A percentile compares a stretch with the other conserved stretches of the same genome.
These are phyloP conservation scores for Agrochola macilenta DNA, from an alignment of 2,888 invertebrate genomes.

Conservation along the genomic window DNA sequence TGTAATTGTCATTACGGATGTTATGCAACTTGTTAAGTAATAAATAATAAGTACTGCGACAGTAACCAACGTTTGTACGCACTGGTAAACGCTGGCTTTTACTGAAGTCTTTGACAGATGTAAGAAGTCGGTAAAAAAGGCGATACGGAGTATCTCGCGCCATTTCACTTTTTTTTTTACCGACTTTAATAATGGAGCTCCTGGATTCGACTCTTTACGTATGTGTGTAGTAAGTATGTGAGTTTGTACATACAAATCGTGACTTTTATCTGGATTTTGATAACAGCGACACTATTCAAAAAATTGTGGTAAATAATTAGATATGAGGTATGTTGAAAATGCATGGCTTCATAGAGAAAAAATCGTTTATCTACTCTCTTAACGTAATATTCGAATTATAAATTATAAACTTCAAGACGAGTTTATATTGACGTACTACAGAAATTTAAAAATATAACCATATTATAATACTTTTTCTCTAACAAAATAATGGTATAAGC, in stretches of 20 bases:
- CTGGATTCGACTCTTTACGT: not conserved
- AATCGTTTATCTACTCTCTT: too few species aligned
- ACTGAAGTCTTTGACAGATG: too few species aligned
- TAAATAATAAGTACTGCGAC: not conserved
- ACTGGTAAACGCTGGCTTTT: too few species aligned
- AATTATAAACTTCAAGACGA: too few species aligned
- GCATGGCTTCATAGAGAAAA: not conserved
- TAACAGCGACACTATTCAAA: not conserved
- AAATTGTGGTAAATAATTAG: not conserved
- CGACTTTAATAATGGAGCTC: not conserved
- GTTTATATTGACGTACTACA: too few species aligned
- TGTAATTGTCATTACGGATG: slow-evolving; percentile 8
- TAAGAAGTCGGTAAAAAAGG: not conserved
- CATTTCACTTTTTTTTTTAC: not conserved
- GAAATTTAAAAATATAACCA: too few species aligned
- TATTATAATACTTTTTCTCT: too few species aligned
- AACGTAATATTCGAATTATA: too few species aligned
- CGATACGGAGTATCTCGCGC: not conserved
- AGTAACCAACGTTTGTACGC: not conserved
- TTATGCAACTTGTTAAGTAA: not conserved
- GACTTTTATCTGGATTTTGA: not conserved
- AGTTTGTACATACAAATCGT: too few species aligned
- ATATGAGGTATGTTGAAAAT: not conserved
- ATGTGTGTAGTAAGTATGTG: not conserved
- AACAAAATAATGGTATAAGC: too few species aligned